Evolutionary conservation across 2,113 vertebrate genomes (phyloP).

Genomic region (Hydrochoerus hydrochaeris): DNA sequence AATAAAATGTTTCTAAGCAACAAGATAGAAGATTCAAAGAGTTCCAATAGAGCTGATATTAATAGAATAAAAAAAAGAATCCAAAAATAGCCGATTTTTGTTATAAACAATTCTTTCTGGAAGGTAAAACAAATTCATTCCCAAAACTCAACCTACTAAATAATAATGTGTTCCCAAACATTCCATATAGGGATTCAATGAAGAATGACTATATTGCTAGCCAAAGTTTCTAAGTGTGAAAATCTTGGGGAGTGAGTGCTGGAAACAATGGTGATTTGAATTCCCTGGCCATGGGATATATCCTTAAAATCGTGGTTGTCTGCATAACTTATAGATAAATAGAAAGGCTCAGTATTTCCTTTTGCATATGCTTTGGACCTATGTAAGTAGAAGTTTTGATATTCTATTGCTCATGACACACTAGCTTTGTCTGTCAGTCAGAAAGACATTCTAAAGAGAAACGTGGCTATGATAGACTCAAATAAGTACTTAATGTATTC

Average conservation of each 20-base stretch:
- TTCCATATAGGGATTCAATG: not conserved
- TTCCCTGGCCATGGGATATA: not conserved
- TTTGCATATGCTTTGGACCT: not conserved
- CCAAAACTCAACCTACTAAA: not conserved
- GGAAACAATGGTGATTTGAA: not conserved
- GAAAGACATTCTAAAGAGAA: constrained; percentile 37
- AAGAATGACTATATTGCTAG: not conserved
- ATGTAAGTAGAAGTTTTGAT: not conserved
- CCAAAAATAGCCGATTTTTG: constrained; percentile 71
- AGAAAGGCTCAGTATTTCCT: not conserved
- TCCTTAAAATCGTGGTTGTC: not conserved
- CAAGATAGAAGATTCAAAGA: constrained; percentile 67
- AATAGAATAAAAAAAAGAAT: constrained; percentile 63
- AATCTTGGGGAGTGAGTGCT: not conserved
- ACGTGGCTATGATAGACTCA: not conserved
- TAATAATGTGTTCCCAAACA: not conserved
- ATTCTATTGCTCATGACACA: not conserved
- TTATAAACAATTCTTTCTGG: constrained; percentile 51
- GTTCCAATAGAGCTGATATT: constrained; percentile 60
- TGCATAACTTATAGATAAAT: not conserved
- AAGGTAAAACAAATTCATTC: constrained; percentile 64
- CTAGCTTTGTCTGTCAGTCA: not conserved
- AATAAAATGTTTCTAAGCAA: constrained; percentile 84
- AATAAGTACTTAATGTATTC: constrained; percentile 21
- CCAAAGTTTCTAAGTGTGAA: not conserved